phyloP scores from a whole-genome alignment of 2,113 vertebrate genomes.

The Lepus americanus region DNA sequence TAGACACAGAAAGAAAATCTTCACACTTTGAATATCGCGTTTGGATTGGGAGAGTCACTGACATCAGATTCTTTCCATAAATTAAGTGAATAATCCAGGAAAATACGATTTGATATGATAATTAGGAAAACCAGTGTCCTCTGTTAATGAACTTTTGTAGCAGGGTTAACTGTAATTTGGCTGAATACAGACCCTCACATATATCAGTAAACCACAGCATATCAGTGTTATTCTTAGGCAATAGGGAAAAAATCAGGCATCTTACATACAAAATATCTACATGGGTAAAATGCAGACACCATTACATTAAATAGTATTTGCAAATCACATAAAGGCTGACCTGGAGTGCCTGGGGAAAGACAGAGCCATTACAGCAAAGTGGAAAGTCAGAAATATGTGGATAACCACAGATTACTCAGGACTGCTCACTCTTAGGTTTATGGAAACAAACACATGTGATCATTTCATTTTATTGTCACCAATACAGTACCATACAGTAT shows the following conservation, averaged over 20 bases:
- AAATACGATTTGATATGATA: background rate
- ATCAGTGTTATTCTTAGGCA: conserved; percentile 13
- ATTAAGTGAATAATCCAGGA: conserved; percentile 39
- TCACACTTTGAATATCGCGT: background rate
- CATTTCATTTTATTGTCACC: background rate
- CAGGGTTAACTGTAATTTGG: background rate
- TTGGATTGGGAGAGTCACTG: background rate
- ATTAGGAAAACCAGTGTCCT: background rate
- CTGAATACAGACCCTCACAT: background rate
- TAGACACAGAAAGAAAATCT: background rate
- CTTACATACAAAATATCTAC: conserved; percentile 11
- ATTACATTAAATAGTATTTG: conserved; percentile 69
- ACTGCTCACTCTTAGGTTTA: background rate
- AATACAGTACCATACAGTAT: background rate
- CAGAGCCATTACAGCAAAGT: conserved; percentile 44
- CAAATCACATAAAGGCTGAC: conserved; percentile 69
- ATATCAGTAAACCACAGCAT: conserved; percentile 39
- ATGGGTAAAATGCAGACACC: conserved; percentile 29
- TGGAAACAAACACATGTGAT: background rate
- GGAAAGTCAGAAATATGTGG: conserved; percentile 10
- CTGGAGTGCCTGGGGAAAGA: conserved; percentile 51
- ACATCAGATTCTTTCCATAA: background rate
- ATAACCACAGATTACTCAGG: conserved; percentile 61
- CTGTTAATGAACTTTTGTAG: background rate
- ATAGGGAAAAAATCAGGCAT: conserved; percentile 63